Conservation (phyloP, 2,797 vertebrate species). For the Erpetoichthys calabaricus region DNA sequence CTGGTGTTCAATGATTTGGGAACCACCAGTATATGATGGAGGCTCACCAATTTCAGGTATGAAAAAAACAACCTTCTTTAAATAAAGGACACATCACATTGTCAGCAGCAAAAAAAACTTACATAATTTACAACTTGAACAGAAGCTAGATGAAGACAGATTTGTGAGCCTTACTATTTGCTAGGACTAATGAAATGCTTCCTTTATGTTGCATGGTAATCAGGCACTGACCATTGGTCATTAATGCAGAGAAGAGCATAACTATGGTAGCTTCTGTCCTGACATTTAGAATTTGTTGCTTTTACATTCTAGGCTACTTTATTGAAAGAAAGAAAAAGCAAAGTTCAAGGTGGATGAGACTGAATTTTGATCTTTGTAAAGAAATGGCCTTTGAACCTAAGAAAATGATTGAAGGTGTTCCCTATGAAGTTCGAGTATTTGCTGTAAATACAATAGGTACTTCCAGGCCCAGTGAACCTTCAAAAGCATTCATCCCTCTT, state of each 20-base stretch:
- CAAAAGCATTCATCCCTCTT: slow-evolving; percentile 85
- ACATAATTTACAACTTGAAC: no score
- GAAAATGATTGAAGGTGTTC: slow-evolving; percentile 98
- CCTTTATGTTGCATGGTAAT: no score
- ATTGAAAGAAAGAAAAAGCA: slow-evolving; percentile 97
- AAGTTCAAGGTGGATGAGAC: slow-evolving; percentile 95
- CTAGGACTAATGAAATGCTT: no score
- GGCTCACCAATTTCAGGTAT: slow-evolving; percentile 81
- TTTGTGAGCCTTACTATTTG: no score
- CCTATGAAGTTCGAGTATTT: slow-evolving; percentile 90
- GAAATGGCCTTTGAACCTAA: slow-evolving; percentile 88
- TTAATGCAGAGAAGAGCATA: no score
- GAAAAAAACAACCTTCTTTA: background rate
- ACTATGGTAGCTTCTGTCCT: no score
- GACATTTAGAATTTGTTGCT: no score
- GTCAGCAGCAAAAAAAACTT: no score
- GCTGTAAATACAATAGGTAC: slow-evolving; percentile 86
- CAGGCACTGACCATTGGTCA: no score
- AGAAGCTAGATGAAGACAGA: no score
- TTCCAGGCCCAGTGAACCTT: slow-evolving; percentile 89
- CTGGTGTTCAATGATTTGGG: slow-evolving; percentile 93
- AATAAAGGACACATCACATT: background rate
- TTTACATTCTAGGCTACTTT: slow-evolving; percentile 65
- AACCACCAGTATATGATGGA: slow-evolving; percentile 81
- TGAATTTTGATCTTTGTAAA: slow-evolving; percentile 94